Evolutionary conservation across 2,113 vertebrate genomes (phyloP).

Genomic region (Mohoua ochrocephala): DNA sequence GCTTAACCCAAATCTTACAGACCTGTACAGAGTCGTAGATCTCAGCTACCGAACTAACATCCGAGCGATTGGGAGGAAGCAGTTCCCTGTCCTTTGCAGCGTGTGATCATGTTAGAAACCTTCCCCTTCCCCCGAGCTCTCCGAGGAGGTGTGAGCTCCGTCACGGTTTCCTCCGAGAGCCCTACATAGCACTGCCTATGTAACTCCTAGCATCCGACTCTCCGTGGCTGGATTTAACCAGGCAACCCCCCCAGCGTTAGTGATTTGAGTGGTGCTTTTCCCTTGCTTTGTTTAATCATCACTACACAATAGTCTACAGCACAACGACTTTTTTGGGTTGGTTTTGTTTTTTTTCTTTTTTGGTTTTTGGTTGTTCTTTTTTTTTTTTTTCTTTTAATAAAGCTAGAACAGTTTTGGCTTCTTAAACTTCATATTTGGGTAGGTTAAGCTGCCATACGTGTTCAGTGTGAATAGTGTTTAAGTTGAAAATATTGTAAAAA

Average conservation of each 20-base stretch:
- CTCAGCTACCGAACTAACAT: slow-evolving; percentile 34
- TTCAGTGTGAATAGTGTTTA: slow-evolving; percentile 90
- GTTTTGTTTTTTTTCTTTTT: too few species aligned
- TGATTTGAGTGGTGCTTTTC: slow-evolving; percentile 78
- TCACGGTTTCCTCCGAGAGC: slow-evolving; percentile 9
- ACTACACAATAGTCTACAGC: slow-evolving; percentile 78
- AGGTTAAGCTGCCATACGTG: slow-evolving; percentile 82
- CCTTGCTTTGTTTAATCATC: slow-evolving; percentile 79
- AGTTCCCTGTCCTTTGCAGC: slow-evolving; percentile 9
- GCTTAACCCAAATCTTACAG: slow-evolving; percentile 23
- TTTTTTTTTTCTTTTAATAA: slow-evolving; percentile 71
- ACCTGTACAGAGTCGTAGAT: slow-evolving; percentile 49
- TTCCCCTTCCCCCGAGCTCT: background rate
- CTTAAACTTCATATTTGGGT: slow-evolving; percentile 79
- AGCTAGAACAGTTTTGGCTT: slow-evolving; percentile 81
- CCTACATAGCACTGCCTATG: slow-evolving; percentile 17
- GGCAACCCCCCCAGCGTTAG: slow-evolving; percentile 46
- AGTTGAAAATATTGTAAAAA: slow-evolving; percentile 89
- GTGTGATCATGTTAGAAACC: slow-evolving; percentile 27
- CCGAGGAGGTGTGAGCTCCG: slow-evolving; percentile 22
- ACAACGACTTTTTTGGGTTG: slow-evolving; percentile 70
- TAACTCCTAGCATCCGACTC: slow-evolving; percentile 21
- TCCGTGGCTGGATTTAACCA: slow-evolving; percentile 46
- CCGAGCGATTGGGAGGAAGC: background rate
- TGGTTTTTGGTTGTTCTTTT: background rate